Base-by-base conservation (phyloP, 2,113 vertebrate species). In the Mustela nigripes region DNA sequence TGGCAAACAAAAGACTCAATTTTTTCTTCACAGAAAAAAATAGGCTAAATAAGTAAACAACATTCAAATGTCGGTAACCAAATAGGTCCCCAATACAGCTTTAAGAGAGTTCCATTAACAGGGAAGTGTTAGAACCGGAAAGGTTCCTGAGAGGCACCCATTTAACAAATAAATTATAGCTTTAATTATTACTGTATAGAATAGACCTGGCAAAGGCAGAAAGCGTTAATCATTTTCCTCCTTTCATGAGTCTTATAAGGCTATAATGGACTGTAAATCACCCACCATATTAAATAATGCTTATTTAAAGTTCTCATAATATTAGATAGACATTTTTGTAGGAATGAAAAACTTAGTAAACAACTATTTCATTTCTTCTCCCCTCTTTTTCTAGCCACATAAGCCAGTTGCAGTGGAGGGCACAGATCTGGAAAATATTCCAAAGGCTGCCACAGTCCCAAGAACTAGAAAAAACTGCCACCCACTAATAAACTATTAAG, bases 381-480 rank as follows among this genome's bases (percentile, higher is more conserved):
- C 86, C 48, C 69, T 96, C 69, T 36, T 81, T 93, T 53, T 74
- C 89, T 91, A 97, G 63, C 24, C 97, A 92, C 42, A 60, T 67
- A 69, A 83, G 28, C 65, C 78, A 95, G 74, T 76, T 98, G 76
- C 96, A 98, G 89, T 76, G 74, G 94, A 93, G 87, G 92, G 97
- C 16, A 45, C 93, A 97, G 73, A 97, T 79, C 42, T 93, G 82
- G 97, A 96, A 98, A 98, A 98, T 92, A 90, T 60, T 73, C 63
- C 56, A 84, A 97, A 58, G 87, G 81, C 97, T 84, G 94, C 67
- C 63, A 96, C n/a, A 89, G 94, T 94, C 84, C 94, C 84, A 92
- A 98, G 94, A 98, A 93, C 96, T 97, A 89, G 84, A 53, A 96
- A 97, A 98, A 98, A 95, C 63, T 97, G 95, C 86, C 79, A 83